Base-by-base conservation (phyloP, 2,888 invertebrate genomes). In the Ferrisia virgata region DNA sequence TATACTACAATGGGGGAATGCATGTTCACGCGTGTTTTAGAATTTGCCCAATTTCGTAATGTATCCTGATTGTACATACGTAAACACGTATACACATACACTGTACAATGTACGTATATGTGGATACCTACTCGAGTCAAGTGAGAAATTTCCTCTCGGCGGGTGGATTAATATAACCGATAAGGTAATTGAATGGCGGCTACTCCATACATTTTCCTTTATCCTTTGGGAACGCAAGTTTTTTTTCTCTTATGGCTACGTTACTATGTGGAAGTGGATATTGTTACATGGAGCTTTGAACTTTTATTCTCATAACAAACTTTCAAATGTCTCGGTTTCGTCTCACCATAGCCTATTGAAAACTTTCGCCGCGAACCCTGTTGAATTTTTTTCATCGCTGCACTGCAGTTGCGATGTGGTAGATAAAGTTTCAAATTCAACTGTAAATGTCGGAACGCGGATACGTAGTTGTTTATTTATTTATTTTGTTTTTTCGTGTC, bases 271-370 rank as follows among this genome's bases (percentile, higher is more conserved):
- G n/a, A n/a, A n/a, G n/a, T 22, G 6, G 72, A 72, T 31, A 72
- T 18, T 33, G 33, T 72, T 6, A 28, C 3, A 64, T 28, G 33
- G 33, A 33, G 33, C 33, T 72, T 72, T 72, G 72, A 72, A 72
- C 33, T 72, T 72, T 72, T 72, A 72, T 72, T 72, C 72, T 2
- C 33, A 33, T 72, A 33, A n/a, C 1, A 33, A 33, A 33, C 33
- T 72, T 33, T 72, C 11, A 31, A 72, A 72, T 72, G 72, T 72
- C 72, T 72, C 72, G 33, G 72, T 72, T 64, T 64, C 64, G 64
- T 64, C 64, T 64, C 13, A 8, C 36, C 1, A n/a, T 18, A 47
- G 47, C 47, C 47, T 47, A 28, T 64, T 64, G 72, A 31, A 33
- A 72, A 72, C 33, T 33, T 33, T 33, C 31, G 22, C 28, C 33